Evolutionary conservation across 2,888 invertebrate genomes (phyloP).

Genomic region (Philonicus albiceps): DNA sequence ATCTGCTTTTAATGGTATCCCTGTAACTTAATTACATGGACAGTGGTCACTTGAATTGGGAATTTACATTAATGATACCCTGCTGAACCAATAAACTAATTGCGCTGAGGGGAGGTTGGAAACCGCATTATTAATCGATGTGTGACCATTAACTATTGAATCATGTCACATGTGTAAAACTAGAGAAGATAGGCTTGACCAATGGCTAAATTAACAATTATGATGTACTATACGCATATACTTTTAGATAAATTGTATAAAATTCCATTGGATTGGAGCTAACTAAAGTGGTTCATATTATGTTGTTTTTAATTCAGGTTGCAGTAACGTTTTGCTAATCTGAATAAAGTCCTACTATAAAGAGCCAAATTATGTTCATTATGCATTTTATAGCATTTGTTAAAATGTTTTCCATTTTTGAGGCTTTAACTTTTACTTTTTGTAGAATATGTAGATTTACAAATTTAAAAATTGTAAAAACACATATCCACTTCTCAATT

Average conservation of each 20-base stretch:
- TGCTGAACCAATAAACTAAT: not conserved
- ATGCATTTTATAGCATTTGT: too few relatives aligned
- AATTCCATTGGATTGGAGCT: too few relatives aligned
- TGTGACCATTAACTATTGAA: not conserved
- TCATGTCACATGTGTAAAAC: not conserved
- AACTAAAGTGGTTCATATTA: not conserved
- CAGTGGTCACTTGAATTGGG: not conserved
- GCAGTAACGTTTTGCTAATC: too few relatives aligned
- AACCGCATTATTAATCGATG: not conserved
- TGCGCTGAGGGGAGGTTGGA: not conserved
- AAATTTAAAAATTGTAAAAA: too few relatives aligned
- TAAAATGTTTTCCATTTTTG: too few relatives aligned
- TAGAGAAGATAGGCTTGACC: not conserved
- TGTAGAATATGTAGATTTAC: too few relatives aligned
- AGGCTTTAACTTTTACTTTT: too few relatives aligned
- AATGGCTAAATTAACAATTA: not conserved
- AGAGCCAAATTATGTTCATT: too few relatives aligned
- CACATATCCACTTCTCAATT: too few relatives aligned
- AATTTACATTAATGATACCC: not conserved
- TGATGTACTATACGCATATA: not conserved
- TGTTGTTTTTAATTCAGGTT: not conserved
- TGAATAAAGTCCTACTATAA: too few relatives aligned
- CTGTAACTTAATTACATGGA: not conserved
- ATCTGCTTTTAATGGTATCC: not conserved
- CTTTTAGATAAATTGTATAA: too few relatives aligned